Percentiles rank a stretch among this genome's conserved stretches.
These are phyloP conservation scores for Punctoribates punctum DNA, from an alignment of 2,888 invertebrate genomes.

Conservation along the genomic window DNA sequence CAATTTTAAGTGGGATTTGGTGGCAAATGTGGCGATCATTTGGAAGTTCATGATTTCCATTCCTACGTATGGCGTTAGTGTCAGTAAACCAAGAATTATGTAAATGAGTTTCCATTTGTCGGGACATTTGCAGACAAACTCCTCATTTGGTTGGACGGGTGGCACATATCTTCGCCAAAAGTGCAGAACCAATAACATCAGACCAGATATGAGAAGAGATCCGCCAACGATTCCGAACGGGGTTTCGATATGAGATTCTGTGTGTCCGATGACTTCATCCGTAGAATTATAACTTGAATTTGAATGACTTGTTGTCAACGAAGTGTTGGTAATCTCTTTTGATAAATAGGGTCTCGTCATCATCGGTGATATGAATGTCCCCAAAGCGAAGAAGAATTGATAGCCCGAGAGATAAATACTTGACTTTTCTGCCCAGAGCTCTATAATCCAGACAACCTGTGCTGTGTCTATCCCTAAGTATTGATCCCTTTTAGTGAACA, in stretches of 20 bases:
- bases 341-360: slow-evolving; percentile 1
- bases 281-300: background rate
- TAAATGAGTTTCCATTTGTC: background rate
- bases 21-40: slow-evolving; percentile 1
- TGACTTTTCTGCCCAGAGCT: background rate
- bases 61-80: slow-evolving; percentile 21
- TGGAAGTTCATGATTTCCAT: slow-evolving; percentile 35
- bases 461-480: slow-evolving; percentile 18
- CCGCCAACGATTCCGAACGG: slow-evolving; percentile 22
- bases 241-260: slow-evolving; percentile 13
- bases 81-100: slow-evolving; percentile 14
- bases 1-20: background rate
- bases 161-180: slow-evolving; percentile 17
- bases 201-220: background rate
- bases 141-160: background rate
- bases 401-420: background rate
- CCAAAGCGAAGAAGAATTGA: slow-evolving; percentile 22
- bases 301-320: background rate
- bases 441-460: slow-evolving; percentile 26
- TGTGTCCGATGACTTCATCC: background rate
- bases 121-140: slow-evolving; percentile 20
- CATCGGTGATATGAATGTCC: slow-evolving; percentile 23
- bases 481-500: background rate
- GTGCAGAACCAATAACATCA: background rate
- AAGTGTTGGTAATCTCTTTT: background rate